Evolutionary conservation across 2,888 invertebrate species (phyloP), one percentile per base, ranked within the genome.

Genomic region (Gnatocerus cornutus): DNA sequence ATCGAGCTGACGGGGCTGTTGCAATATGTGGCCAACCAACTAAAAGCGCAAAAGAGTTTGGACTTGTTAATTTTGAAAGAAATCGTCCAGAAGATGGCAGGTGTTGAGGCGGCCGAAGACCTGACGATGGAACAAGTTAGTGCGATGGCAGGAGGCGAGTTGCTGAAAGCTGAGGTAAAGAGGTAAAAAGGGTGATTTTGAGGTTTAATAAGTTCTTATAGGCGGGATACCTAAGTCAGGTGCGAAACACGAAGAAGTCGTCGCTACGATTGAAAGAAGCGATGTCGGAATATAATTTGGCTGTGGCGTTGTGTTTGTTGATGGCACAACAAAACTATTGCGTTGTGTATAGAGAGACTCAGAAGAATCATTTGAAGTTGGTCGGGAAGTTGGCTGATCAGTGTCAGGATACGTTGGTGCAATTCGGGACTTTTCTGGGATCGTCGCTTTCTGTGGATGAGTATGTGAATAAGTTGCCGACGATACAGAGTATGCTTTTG

Each of bases 81-180:
- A 87, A 94, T 99, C 75, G 96, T 99, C 45, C 97, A 98, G 86
- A 99, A 98, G 87, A 99, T 99, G 99, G 96, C 98, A 0, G 99
- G 99, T 0, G 96, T 99, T 63, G 99, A 99, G 86, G 93, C 98
- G 0, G 93, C 94, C 0, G 97, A 98, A 83, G 98, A 98, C 85
- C 93, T 98, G 89, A 99, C 99, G 0, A 89, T 93, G 14, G 98
- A 99, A 80, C 99, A 99, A 82, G 86, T 99, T 62, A 96, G 97
- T 81, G 98, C 99, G 0, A 94, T 99, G 92, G 93, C 95, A 62
- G 99, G 99, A 6, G 99, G 99, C 0, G 99, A 99, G 86, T 86
- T 98, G 53, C 88, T 99, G 1, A 92, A 96, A 81, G 94, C 95
- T 78, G 99, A 99, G 90, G 97, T 96, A 85, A 14, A 5, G n/a